Evolutionary conservation across 2,888 invertebrate species (phyloP), one percentile per base, ranked within the genome.

Genomic region (Drosophila merina): DNA sequence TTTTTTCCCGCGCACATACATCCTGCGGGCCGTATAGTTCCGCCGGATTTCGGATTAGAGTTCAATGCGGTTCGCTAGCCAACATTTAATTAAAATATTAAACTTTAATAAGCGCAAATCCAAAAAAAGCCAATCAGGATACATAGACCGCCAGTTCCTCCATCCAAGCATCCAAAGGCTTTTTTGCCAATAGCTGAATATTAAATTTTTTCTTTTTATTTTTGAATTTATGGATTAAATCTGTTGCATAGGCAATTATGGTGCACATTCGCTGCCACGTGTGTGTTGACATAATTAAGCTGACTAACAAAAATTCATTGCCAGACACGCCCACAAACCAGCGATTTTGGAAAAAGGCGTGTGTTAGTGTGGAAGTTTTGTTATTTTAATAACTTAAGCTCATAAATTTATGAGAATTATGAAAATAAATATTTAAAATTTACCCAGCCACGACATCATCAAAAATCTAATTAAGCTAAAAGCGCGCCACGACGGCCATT

Each of bases 301-400:
- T 60, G 68, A 57, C 54, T 79, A 58, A 57, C 70, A 47, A 54
- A 69, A 75, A 83, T 86, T 83, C 62, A 81, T 79, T 51, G 72
- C 40, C 49, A 14, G 36, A 33, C 62, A 51, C 52, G 48, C 52
- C 64, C 30, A 38, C 52, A 20, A 1, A 25, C 2, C 9, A n/a
- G 47, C 26, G 38, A 42, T 45, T 42, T 28, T 49, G 14, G 51
- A 47, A 68, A 40, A 57, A 62, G 52, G 48, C 54, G 30, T 25
- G 30, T 25, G n/a, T 38, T 38, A n/a, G 55, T 14, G 47, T 57
- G 57, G 54, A 40, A 47, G 54, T 57, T 47, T 48, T 77, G 75
- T 75, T 83, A 31, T 80, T 84, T 84, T 88, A 88, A 88, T 74
- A 88, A 79, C 86, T 86, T 84, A 84, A 84, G 84, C 84, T 77